Base-by-base conservation (phyloP, 2,113 vertebrate genomes). In the Stegastes partitus region DNA sequence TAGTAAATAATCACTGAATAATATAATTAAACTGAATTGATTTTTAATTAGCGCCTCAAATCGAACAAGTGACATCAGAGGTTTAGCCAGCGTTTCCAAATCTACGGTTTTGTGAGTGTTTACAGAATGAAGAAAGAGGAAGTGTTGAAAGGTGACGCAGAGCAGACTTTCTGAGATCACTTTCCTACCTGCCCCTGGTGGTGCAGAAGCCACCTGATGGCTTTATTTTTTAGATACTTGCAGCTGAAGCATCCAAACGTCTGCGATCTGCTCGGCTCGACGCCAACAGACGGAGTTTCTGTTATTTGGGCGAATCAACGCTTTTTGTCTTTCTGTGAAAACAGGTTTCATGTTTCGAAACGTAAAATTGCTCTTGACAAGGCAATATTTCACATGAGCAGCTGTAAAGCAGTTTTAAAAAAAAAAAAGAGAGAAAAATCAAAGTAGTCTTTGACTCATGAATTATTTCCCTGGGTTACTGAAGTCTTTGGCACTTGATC, bases 401-500 rank as follows among this genome's bases (percentile, higher is more conserved):
- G 81, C 62, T 85, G 26, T 65, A 77, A 54, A 68, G 58, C 73
- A 65, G 70, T 74, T 65, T 68, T 37, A 58, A 79, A 47, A 37
- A 25, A n/a, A 56, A 68, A 62, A 88, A 84, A 58, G 77, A 47
- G 28, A 25, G 18, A 56, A 68, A 62, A 88, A 84, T 77, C 68
- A 83, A 77, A 88, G 74, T 50, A 61, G 68, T 68, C 73, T 85
- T 37, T 81, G 82, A 87, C 70, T 84, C 78, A 85, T 86, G 79
- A 85, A 91, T 87, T 79, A 85, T 92, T 93, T 90, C 80, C 84
- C 71, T 68, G 79, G 82, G 76, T 90, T 93, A 87, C 89, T 84
- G 73, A 86, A 89, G 87, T 91, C 87, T 93, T 83, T 89, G 92
- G 85, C 89, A 89, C 88, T 92, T 89, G 88, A 91, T 91, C 91